These are phyloP conservation scores for Seriola quinqueradiata DNA, from an alignment of 2,113 vertebrate genomes.

Conservation along the genomic window DNA sequence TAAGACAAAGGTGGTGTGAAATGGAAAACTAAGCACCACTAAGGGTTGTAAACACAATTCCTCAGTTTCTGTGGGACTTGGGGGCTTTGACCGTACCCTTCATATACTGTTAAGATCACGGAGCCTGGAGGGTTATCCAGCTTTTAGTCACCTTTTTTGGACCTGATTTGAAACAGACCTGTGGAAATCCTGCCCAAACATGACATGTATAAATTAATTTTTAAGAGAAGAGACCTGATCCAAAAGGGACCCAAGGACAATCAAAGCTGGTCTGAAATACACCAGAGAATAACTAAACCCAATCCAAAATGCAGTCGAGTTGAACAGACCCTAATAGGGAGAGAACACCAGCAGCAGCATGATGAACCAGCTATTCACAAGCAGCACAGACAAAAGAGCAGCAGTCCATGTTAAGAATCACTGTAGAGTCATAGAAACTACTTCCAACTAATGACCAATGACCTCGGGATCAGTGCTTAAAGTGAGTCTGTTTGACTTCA, in stretches of 20 bases:
- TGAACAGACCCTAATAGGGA: not conserved
- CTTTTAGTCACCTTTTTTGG: not conserved
- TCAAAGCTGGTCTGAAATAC: not conserved
- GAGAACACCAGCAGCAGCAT: not conserved
- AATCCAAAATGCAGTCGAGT: not conserved
- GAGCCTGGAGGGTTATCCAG: not conserved
- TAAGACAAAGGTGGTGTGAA: too few species aligned
- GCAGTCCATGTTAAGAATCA: not conserved
- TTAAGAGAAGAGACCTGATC: not conserved
- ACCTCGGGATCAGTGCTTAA: too few species aligned
- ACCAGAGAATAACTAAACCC: not conserved
- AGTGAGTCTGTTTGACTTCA: not conserved
- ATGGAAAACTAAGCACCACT: too few species aligned
- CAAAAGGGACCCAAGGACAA: not conserved
- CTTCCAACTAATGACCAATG: not conserved
- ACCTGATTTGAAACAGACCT: not conserved
- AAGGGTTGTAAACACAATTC: not conserved
- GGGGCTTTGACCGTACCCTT: not conserved
- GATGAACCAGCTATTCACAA: not conserved
- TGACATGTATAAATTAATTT: not conserved
- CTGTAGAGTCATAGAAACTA: not conserved
- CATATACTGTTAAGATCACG: not conserved
- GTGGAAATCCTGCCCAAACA: not conserved
- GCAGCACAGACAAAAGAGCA: not conserved
- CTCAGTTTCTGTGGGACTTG: not conserved